A percentile compares a stretch with the other conserved stretches of the same genome.
phyloP scores from a whole-genome alignment of 1,140 invertebrate genomes.

The Ostrea denselamellosa region DNA sequence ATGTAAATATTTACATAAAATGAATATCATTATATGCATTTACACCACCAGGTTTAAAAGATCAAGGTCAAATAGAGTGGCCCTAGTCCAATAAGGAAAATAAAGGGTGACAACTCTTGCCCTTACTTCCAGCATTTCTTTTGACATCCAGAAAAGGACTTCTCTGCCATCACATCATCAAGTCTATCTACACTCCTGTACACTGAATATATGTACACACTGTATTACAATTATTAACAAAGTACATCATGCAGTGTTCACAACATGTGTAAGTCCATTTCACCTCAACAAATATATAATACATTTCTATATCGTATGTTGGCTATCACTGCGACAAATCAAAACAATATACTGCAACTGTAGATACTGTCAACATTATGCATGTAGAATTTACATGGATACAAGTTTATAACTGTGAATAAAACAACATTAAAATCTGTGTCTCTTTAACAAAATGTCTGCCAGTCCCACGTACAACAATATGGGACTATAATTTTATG shows the following conservation, averaged over 20 bases:
- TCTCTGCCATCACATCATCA: neutral
- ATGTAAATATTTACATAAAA: slow-evolving; percentile 16
- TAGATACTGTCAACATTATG: slow-evolving; percentile 22
- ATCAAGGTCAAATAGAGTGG: neutral
- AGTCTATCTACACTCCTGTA: neutral
- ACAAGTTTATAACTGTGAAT: slow-evolving; percentile 27
- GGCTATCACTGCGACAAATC: slow-evolving; percentile 19
- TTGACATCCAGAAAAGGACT: neutral
- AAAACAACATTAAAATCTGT: slow-evolving; percentile 40
- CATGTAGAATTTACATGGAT: slow-evolving; percentile 5
- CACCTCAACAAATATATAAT: slow-evolving; percentile 2
- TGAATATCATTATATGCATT: slow-evolving; percentile 3
- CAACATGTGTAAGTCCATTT: slow-evolving; percentile 13
- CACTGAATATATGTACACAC: neutral
- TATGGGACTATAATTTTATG: slow-evolving; percentile 38
- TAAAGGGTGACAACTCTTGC: neutral
- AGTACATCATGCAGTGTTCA: slow-evolving; percentile 2
- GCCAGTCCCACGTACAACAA: slow-evolving; percentile 18
- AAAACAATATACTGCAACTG: neutral
- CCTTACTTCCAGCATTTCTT: neutral
- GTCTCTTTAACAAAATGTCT: slow-evolving; percentile 35
- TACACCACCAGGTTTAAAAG: slow-evolving; percentile 26
- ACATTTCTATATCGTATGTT: slow-evolving; percentile 21
- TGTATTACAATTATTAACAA: slow-evolving; percentile 20
- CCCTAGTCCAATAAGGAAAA: neutral